These are phyloP conservation scores for Noctua comes DNA, from an alignment of 2,888 invertebrate species.

Conservation along the genomic window DNA sequence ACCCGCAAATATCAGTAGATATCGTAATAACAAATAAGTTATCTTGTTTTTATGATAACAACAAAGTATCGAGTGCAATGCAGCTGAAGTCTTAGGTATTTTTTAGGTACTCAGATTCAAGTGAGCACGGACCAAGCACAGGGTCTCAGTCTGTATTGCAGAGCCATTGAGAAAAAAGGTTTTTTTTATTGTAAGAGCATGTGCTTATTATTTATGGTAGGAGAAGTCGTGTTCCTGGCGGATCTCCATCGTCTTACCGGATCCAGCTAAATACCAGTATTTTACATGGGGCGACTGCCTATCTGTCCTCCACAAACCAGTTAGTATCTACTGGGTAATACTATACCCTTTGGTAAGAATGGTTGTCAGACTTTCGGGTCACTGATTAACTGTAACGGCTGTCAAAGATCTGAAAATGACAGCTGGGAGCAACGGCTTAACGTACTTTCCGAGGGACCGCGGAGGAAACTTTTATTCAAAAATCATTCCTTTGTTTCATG, in stretches of 20 bases:
- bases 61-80: neutral
- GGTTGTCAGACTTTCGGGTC: no score
- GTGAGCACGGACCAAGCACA: neutral
- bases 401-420: no score
- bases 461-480: no score
- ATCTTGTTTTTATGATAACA: conserved; percentile 1
- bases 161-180: neutral
- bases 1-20: neutral
- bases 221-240: neutral
- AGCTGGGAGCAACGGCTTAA: no score
- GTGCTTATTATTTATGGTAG: neutral
- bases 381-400: no score
- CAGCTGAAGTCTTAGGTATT: neutral
- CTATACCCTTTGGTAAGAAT: no score
- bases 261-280: no score
- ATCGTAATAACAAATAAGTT: neutral
- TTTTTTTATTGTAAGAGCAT: neutral
- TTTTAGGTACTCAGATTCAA: neutral
- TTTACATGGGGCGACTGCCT: no score
- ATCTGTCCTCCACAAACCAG: no score
- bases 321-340: no score
- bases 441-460: no score
- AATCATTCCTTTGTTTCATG: neutral
- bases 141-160: neutral
- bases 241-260: no score